Evolutionary conservation across 92 coral and sea anemone genomes (phyloP), one percentile per base, ranked within the genome.

Genomic region (Porites rus): DNA sequence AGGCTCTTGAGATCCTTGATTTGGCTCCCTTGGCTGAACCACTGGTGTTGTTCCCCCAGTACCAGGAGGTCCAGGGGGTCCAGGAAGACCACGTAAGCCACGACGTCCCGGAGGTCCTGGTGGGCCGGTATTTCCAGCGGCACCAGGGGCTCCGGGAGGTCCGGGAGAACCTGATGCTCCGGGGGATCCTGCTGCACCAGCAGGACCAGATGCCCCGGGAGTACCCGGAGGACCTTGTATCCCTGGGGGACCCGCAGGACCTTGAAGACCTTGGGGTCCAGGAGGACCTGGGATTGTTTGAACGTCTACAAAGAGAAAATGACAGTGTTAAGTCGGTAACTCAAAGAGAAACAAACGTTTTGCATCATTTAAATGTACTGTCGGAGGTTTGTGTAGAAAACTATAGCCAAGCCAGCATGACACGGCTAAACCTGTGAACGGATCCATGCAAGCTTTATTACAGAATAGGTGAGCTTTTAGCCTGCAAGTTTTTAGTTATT

Each of bases 61-160:
- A 2, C 95, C 98, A 16, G 91, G 87, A 38, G 80, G 88, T 22
- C 96, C 98, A 9, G 92, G 90, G 19, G 88, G 87, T 4, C 96
- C 96, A 3, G 81, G 76, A 52, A 65, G 72, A n/a, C 94, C 88
- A 12, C 81, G 88, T 11, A 31, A 60, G 7, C 88, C 88, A 2
- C 73, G 80, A 7, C 52, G 66, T 24, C 75, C 94, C 46, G n/a
- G 61, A 6, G 72, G 54, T 6, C 94, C 94, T 8, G 86, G 91
- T 8, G 92, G 88, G 0, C 96, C 96, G 0, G 94, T 86, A 38
- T 77, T 65, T 9, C 96, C 94, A 12, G 81, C 81, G 18, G 10
- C 56, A 13, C 90, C 92, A 7, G 53, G 53, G 7, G 77, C 53
- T 31, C 91, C 91, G 8, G 74, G 74, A 7, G 83, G 8, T 16